Conservation (phyloP, 2,113 vertebrate species). For the Chlamydotis undulata region DNA sequence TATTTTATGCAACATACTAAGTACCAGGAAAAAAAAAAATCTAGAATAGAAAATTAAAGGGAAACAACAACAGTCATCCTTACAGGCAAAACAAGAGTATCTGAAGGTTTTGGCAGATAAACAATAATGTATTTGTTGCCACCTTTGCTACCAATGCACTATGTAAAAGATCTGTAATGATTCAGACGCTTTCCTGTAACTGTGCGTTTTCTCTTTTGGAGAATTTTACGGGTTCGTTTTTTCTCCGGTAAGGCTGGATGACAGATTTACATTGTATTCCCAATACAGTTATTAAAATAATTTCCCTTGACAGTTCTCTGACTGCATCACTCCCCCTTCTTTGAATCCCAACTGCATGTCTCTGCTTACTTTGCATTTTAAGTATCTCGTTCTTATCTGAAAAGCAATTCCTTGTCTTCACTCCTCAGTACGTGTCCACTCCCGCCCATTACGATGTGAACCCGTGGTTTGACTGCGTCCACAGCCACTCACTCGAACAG, state of each 20-base stretch:
- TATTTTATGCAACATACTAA: neutral
- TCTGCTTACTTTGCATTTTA: neutral
- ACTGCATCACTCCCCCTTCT: constrained; percentile 12
- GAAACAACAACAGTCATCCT: neutral
- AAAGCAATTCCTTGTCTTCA: neutral
- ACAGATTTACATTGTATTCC: constrained; percentile 31
- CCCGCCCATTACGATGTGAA: rapidly evolving
- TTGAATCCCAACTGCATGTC: neutral
- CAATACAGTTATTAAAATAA: constrained; percentile 45
- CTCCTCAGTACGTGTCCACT: rapidly evolving
- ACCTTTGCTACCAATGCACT: neutral
- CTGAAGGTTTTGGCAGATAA: neutral
- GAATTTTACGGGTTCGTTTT: neutral
- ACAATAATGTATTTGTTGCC: neutral
- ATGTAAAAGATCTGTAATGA: neutral
- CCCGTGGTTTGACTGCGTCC: rapidly evolving
- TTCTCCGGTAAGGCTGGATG: neutral
- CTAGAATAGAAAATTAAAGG: neutral
- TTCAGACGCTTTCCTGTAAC: neutral
- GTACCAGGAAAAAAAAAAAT: neutral
- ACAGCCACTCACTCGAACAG: rapidly evolving
- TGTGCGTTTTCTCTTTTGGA: neutral
- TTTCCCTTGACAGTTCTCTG: constrained; percentile 47
- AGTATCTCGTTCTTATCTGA: neutral
- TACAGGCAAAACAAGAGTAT: neutral